Evolutionary conservation across 2,113 vertebrate species (phyloP).

Genomic region (Platysternon megacephalum): DNA sequence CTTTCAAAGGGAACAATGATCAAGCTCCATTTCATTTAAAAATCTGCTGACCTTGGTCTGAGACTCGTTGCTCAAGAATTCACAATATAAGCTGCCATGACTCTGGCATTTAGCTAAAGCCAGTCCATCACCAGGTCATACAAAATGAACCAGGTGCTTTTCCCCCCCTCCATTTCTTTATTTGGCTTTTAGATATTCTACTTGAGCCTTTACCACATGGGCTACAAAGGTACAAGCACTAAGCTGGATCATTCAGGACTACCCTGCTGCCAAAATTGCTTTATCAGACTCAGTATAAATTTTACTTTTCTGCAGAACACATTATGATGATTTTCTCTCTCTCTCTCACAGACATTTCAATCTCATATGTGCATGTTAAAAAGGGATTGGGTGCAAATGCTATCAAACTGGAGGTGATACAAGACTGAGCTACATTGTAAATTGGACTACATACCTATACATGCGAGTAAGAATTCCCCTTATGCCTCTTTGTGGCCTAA

Average conservation of each 20-base stretch:
- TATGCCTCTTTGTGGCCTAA: background rate
- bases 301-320: background rate
- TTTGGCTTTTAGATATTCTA: background rate
- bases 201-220: background rate
- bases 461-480: background rate
- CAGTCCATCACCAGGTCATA: background rate
- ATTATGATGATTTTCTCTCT: background rate
- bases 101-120: background rate
- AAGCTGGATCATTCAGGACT: background rate
- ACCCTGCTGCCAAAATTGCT: background rate
- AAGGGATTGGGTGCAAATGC: background rate
- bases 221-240: background rate
- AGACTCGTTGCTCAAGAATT: background rate
- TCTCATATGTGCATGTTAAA: background rate
- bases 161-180: background rate
- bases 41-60: slow-evolving; percentile 26
- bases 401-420: background rate
- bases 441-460: background rate
- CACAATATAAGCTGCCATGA: slow-evolving; percentile 26
- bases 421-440: background rate
- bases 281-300: background rate
- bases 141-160: background rate
- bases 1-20: slow-evolving; percentile 7
- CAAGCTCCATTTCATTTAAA: slow-evolving; percentile 16
- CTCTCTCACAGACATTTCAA: background rate